A percentile compares a stretch with the other conserved stretches of the same genome.
phyloP scores from a whole-genome alignment of 2,113 vertebrate species.

The Chauna torquata region DNA sequence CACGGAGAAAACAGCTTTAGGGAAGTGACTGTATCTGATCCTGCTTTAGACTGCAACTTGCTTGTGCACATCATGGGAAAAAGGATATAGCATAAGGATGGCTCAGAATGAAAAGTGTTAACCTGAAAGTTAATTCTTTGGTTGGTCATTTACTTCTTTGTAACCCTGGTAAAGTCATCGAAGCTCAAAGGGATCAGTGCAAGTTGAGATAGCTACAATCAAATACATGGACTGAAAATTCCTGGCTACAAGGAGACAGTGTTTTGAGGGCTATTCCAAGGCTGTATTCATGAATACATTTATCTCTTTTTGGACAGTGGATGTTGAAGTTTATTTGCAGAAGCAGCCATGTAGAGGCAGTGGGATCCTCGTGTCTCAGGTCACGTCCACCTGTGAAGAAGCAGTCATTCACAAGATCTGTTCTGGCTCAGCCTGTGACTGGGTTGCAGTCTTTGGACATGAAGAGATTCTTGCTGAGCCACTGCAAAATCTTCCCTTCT shows the following conservation, averaged over 20 bases:
- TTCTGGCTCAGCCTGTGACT: not conserved
- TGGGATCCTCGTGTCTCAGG: not conserved
- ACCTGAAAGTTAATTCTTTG: not conserved
- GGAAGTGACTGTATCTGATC: not conserved
- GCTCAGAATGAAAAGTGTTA: not conserved
- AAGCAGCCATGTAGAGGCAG: not conserved
- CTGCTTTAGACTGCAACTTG: not conserved
- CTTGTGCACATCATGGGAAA: not conserved
- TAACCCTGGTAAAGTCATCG: not conserved
- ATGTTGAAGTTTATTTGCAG: not conserved
- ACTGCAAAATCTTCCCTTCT: not conserved
- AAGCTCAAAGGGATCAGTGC: not conserved
- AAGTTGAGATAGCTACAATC: not conserved
- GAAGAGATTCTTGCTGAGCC: not conserved
- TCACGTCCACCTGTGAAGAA: not conserved
- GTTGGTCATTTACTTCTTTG: not conserved
- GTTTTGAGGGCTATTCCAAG: not conserved
- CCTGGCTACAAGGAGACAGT: not conserved
- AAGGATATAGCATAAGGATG: not conserved
- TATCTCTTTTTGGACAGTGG: not conserved
- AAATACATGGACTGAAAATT: not conserved
- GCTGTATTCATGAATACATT: not conserved
- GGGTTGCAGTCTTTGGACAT: not conserved
- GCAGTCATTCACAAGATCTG: not conserved
- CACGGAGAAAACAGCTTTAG: not conserved